Evolutionary conservation across 2,888 invertebrate genomes (phyloP).

Genomic region (Drosophila buzzatii): DNA sequence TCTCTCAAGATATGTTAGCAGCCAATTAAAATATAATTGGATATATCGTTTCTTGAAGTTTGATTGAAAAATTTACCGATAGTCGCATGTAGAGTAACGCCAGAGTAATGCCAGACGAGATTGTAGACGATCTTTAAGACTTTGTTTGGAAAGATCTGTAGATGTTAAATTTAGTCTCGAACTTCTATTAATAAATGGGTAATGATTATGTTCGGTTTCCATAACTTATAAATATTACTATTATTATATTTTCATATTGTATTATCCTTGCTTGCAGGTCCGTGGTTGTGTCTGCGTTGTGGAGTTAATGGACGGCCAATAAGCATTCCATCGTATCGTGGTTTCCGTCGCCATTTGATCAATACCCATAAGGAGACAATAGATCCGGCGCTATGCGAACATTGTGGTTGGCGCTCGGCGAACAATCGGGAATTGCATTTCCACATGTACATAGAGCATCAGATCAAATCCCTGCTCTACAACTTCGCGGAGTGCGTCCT

Average conservation of each 20-base stretch:
- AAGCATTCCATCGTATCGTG: conserved; percentile 91
- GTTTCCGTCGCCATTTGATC: conserved; percentile 92
- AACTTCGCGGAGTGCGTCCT: conserved; percentile 92
- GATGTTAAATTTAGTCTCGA: too few species aligned
- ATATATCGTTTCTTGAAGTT: too few species aligned
- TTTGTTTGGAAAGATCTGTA: too few species aligned
- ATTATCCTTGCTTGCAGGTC: conserved; percentile 84
- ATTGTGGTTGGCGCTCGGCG: conserved; percentile 92
- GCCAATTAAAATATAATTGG: too few species aligned
- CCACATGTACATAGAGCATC: conserved; percentile 93
- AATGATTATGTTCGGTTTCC: too few species aligned
- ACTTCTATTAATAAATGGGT: too few species aligned
- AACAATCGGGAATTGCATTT: conserved; percentile 91
- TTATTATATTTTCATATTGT: not conserved
- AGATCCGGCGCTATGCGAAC: conserved; percentile 92
- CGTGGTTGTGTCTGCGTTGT: conserved; percentile 93
- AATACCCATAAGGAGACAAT: conserved; percentile 92
- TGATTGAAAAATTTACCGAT: too few species aligned
- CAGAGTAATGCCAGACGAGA: too few species aligned
- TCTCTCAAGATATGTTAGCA: too few species aligned
- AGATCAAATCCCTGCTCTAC: conserved; percentile 90
- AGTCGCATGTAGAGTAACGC: too few species aligned
- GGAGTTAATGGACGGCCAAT: conserved; percentile 89
- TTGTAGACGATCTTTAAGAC: too few species aligned
- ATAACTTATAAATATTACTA: not conserved